Base-by-base conservation (phyloP, 2,888 invertebrate species). In the Mythimna lalbum region DNA sequence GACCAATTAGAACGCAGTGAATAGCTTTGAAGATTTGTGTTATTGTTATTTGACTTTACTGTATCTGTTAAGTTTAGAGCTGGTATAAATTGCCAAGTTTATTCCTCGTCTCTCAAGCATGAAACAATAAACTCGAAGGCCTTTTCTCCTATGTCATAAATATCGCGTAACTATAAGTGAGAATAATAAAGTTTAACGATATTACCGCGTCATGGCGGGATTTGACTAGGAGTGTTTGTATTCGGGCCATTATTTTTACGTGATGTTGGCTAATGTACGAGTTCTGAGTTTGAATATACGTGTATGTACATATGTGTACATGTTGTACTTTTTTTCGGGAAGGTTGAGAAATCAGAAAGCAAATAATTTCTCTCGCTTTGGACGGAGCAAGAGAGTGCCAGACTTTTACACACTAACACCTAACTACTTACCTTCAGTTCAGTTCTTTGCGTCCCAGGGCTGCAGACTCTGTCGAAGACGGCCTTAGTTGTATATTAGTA, bases 141-240 rank as follows among this genome's bases (percentile, higher is more conserved):
- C 86, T 89, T 90, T 92, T 88, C 91, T 90, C 87, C 85, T 90
- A 87, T 87, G 88, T 91, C 91, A 92, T 94, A 94, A 94, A 94
- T 94, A 94, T 93, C 90, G 84, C 88, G 92, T 93, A 93, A 92
- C 92, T 93, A 91, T 93, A 93, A 94, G 93, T 93, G 91, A 88
- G 78, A 84, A 86, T 90, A 91, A 90, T 94, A 93, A 94, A 94
- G 91, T 86, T 92, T 93, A 89, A 93, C 90, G 92, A 91, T 89
- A 92, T 91, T 87, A 88, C 89, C 82, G 78, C 86, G 82, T 87
- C 87, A 90, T 87, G 86, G 80, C 70, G 70, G 79, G 83, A 85
- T 86, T 87, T 88, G 82, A 80, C 78, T 86, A 84, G 63, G 69
- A 83, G 81, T 78, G 81, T 74, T 80, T 65, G 69, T 79, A 47